Conservation (phyloP, 2,113 vertebrate genomes). For the Trematocara macrostoma region DNA sequence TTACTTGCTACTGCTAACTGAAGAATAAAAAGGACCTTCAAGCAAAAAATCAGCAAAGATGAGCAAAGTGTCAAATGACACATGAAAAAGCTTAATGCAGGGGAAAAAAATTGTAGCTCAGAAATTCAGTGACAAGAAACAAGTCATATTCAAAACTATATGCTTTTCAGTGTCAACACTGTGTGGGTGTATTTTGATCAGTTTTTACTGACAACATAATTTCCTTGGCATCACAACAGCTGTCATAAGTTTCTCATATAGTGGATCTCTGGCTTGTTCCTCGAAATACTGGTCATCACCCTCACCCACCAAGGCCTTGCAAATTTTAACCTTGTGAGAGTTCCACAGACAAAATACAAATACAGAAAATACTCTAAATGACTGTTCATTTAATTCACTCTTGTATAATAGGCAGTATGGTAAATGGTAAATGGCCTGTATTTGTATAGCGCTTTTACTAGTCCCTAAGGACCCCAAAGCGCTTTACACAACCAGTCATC, state of each 20-base stretch:
- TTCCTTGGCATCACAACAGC: background rate
- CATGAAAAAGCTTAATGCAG: background rate
- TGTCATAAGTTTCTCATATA: background rate
- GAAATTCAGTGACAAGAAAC: background rate
- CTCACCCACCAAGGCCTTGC: background rate
- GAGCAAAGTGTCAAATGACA: background rate
- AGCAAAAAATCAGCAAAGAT: background rate
- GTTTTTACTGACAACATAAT: background rate
- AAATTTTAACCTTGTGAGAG: background rate
- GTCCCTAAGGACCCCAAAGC: too few relatives aligned
- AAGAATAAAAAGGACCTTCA: background rate
- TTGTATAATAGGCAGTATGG: background rate
- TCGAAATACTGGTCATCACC: background rate
- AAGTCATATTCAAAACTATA: background rate
- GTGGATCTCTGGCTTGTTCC: background rate
- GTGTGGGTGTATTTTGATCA: background rate
- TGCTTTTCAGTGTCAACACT: background rate
- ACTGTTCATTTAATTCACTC: background rate
- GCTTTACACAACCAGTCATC: too few relatives aligned
- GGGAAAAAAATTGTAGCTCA: background rate
- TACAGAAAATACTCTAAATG: background rate
- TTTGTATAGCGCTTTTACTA: background rate
- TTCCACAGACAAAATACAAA: background rate
- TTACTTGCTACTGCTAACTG: background rate
- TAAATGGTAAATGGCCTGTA: background rate